Evolutionary conservation across 2,113 vertebrate genomes (phyloP).

Genomic region (Thunnus maccoyii): DNA sequence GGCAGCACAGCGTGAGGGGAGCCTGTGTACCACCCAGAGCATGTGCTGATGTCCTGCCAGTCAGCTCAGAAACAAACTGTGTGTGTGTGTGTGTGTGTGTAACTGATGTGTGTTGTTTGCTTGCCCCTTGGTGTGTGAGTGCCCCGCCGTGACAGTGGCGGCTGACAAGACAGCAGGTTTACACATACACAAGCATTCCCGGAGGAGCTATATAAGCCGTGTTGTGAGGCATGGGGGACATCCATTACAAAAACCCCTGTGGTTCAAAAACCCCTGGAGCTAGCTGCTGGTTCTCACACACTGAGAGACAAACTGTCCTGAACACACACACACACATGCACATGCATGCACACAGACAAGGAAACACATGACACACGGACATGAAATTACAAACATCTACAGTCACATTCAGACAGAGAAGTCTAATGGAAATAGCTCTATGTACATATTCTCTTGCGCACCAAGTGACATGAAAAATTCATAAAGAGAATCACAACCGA

Average conservation of each 20-base stretch:
- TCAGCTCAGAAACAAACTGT: slow-evolving; percentile 49
- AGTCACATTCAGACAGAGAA: slow-evolving; percentile 52
- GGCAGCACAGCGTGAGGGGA: slow-evolving; percentile 37
- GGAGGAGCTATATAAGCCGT: slow-evolving; percentile 71
- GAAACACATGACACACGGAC: slow-evolving; percentile 46
- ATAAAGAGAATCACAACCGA: slow-evolving; percentile 37
- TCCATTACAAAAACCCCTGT: slow-evolving; percentile 74
- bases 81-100: slow-evolving; percentile 28
- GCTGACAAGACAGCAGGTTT: slow-evolving; percentile 70
- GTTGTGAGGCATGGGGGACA: slow-evolving; percentile 65
- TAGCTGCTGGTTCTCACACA: slow-evolving; percentile 66
- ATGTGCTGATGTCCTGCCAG: slow-evolving; percentile 45
- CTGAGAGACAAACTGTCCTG: slow-evolving; percentile 68
- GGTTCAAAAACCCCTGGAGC: slow-evolving; percentile 70
- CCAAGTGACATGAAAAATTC: slow-evolving; percentile 63
- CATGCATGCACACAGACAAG: slow-evolving; percentile 18
- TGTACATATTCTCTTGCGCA: slow-evolving; percentile 41
- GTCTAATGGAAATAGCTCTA: slow-evolving; percentile 60
- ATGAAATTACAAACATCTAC: slow-evolving; percentile 45
- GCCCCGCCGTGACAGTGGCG: slow-evolving; percentile 55
- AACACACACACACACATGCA: slow-evolving; percentile 31
- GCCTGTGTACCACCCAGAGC: slow-evolving; percentile 35
- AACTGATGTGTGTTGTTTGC: slow-evolving; percentile 41
- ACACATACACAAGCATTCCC: slow-evolving; percentile 43
- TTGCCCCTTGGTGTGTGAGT: slow-evolving; percentile 51